Conservation (phyloP, 2,888 invertebrate genomes). For the Synanthedon vespiformis region DNA sequence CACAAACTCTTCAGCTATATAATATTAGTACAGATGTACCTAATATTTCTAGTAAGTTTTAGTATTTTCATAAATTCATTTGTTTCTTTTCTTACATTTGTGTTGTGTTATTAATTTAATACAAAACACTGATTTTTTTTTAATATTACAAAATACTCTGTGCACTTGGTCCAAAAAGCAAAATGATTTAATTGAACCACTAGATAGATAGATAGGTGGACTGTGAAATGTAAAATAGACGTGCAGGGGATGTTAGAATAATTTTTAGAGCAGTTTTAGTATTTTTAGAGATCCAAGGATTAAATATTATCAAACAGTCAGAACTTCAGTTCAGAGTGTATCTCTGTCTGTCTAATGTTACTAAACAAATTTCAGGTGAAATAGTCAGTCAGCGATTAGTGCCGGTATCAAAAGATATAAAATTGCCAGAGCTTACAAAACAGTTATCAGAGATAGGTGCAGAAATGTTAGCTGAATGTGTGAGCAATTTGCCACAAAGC, state of each 20-base stretch:
- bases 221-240: no score
- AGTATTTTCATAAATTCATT: conserved; percentile 11
- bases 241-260: no score
- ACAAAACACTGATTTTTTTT: conserved; percentile 11
- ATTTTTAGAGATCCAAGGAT: no score
- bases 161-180: no score
- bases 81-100: conserved; percentile 1
- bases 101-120: conserved; percentile 2
- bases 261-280: no score
- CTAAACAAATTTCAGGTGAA: conserved; percentile 43
- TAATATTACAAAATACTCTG: no score
- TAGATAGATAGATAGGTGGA: no score
- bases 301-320: no score
- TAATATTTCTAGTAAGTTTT: background rate
- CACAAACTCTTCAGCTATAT: no score
- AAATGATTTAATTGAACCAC: no score
- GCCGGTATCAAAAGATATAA: conserved; percentile 67
- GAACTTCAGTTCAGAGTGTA: no score
- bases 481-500: conserved; percentile 71
- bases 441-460: conserved; percentile 78
- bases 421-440: conserved; percentile 74
- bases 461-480: conserved; percentile 72
- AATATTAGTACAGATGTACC: background rate
- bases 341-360: no score
- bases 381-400: conserved; percentile 72